Conservation (phyloP, 1,140 invertebrate species). For the Zaprionus ghesquierei region DNA sequence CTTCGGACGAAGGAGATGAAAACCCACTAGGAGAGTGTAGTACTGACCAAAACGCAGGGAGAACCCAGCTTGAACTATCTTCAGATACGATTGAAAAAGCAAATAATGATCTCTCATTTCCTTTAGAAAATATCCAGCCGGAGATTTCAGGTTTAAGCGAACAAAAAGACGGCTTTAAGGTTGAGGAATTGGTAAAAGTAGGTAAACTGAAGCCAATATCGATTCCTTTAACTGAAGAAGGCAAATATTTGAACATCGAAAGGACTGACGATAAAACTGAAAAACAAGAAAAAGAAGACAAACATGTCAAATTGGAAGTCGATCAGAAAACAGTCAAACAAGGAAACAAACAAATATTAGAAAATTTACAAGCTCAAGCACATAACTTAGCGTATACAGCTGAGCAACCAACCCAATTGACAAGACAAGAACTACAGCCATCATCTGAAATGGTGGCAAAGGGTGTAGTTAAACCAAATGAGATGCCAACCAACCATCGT, state of each 20-base stretch:
- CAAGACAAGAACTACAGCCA: neutral
- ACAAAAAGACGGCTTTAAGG: neutral
- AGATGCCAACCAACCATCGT: neutral
- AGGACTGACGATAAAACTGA: neutral
- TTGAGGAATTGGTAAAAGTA: neutral
- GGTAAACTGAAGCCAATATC: neutral
- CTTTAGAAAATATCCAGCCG: neutral
- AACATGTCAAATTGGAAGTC: neutral
- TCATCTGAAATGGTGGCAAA: neutral
- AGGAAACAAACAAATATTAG: neutral
- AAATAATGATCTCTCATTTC: neutral
- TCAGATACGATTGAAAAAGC: neutral
- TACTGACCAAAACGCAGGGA: neutral
- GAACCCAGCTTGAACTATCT: neutral
- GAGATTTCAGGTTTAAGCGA: neutral
- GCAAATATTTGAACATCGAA: neutral
- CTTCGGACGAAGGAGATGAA: neutral
- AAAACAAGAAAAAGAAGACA: neutral
- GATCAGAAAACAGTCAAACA: neutral
- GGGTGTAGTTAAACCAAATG: neutral
- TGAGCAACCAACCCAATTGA: neutral
- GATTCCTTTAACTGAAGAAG: neutral
- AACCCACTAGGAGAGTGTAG: neutral
- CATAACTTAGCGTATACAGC: neutral
- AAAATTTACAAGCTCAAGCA: neutral